These are phyloP conservation scores for Phthorimaea operculella DNA, from an alignment of 1,140 invertebrate genomes.

Conservation along the genomic window DNA sequence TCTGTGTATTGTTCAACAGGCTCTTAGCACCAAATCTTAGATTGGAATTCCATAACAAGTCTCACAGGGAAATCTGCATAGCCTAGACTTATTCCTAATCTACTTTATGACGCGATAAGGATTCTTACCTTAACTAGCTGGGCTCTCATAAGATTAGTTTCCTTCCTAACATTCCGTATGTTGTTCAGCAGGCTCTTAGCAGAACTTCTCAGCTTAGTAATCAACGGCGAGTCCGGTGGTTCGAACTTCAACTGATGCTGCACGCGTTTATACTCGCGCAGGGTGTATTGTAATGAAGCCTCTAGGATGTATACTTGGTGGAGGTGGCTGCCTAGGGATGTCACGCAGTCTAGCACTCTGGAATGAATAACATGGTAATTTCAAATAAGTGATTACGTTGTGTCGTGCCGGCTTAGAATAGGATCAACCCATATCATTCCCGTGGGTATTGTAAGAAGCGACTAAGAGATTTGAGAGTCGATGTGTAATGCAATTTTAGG, in stretches of 20 bases:
- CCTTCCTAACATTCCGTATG: conserved; percentile 42
- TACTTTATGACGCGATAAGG: too few relatives aligned
- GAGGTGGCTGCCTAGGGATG: conserved; percentile 49
- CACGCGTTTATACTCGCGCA: conserved; percentile 41
- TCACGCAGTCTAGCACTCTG: conserved; percentile 51
- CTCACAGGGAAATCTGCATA: too few relatives aligned
- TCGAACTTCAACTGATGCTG: conserved; percentile 47
- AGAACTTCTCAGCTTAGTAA: conserved; percentile 25
- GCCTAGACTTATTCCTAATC: too few relatives aligned
- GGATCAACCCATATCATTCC: too few relatives aligned
- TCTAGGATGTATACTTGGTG: conserved; percentile 57
- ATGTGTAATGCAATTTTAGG: too few relatives aligned
- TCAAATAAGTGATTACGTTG: conserved; percentile 5
- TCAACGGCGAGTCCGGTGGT: conserved; percentile 38
- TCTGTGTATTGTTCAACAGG: too few relatives aligned
- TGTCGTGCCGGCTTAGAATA: background rate
- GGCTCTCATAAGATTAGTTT: conserved; percentile 38
- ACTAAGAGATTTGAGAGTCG: too few relatives aligned
- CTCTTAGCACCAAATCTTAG: too few relatives aligned
- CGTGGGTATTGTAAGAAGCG: too few relatives aligned
- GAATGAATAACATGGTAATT: conserved; percentile 18
- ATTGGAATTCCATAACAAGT: too few relatives aligned
- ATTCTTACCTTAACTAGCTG: conserved; percentile 37
- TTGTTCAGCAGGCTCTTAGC: conserved; percentile 37
- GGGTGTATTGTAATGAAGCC: conserved; percentile 41